Evolutionary conservation across 2,113 vertebrate genomes (phyloP).

Genomic region (Bos taurus): DNA sequence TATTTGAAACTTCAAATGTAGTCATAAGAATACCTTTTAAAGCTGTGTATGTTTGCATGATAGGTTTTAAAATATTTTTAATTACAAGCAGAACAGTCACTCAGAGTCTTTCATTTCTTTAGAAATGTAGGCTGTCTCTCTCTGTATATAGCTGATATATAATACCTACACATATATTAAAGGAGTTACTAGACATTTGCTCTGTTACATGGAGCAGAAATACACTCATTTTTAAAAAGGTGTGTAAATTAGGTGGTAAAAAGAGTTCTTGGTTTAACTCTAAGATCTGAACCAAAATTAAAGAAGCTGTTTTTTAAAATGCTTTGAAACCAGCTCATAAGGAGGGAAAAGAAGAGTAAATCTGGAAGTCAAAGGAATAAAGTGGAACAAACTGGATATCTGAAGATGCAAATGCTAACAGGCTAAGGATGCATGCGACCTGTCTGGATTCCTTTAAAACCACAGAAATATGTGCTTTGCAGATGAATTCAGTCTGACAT

Average conservation of each 20-base stretch:
- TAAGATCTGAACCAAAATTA: slow-evolving; percentile 29
- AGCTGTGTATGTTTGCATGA: not conserved
- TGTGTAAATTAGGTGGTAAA: not conserved
- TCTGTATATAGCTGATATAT: not conserved
- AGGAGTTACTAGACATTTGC: not conserved
- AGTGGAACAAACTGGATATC: not conserved
- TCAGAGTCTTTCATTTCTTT: not conserved
- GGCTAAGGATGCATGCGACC: slow-evolving; percentile 12
- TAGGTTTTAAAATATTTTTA: not conserved
- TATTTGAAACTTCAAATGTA: not conserved
- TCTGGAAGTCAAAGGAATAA: not conserved
- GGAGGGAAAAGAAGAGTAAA: not conserved
- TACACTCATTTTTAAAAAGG: not conserved
- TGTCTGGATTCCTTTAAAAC: slow-evolving; percentile 41
- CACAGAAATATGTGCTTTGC: not conserved
- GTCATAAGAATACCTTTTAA: not conserved
- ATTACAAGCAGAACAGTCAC: not conserved
- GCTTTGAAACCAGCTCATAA: not conserved
- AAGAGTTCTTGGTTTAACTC: not conserved
- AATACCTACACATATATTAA: not conserved
- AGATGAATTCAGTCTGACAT: not conserved
- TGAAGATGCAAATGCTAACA: slow-evolving; percentile 45
- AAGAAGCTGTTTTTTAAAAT: not conserved
- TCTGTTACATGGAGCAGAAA: not conserved
- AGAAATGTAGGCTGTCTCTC: not conserved